A percentile compares a stretch with the other conserved stretches of the same genome.
Evolutionary conservation across 2,888 invertebrate genomes (phyloP).

Genomic region (Macrosiphum euphorbiae): DNA sequence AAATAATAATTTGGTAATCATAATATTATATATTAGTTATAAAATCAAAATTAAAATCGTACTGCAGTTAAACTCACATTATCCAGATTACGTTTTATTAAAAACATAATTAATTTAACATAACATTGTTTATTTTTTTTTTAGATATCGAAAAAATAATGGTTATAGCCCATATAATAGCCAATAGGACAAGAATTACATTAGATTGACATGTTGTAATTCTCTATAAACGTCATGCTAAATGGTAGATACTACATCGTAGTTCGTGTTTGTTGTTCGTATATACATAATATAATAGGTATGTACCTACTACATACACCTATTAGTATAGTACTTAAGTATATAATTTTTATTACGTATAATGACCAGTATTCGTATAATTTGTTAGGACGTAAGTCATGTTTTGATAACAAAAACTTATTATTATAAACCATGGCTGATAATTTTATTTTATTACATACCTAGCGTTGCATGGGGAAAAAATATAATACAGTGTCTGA

Average conservation of each 20-base stretch:
- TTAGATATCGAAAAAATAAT: neutral
- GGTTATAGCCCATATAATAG: neutral
- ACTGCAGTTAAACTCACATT: neutral
- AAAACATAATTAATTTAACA: neutral
- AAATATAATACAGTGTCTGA: neutral
- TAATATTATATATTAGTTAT: neutral
- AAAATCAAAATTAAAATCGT: neutral
- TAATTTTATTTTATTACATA: neutral
- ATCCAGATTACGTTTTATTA: neutral
- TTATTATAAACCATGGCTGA: neutral
- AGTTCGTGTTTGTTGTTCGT: conserved; percentile 7
- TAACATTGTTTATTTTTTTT: neutral
- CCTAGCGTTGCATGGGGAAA: neutral
- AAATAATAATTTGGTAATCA: neutral
- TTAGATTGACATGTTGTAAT: neutral
- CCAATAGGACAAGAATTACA: neutral
- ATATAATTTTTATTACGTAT: neutral
- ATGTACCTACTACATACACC: neutral
- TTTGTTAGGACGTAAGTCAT: neutral
- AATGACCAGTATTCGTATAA: neutral
- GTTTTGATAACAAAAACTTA: neutral
- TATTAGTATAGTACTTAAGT: neutral
- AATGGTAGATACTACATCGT: neutral
- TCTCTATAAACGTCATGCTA: neutral
- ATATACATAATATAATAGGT: neutral